Percentiles rank a stretch among this genome's conserved stretches.
Evolutionary conservation across 2,113 vertebrate genomes (phyloP).

Genomic region (Hippocampus comes): DNA sequence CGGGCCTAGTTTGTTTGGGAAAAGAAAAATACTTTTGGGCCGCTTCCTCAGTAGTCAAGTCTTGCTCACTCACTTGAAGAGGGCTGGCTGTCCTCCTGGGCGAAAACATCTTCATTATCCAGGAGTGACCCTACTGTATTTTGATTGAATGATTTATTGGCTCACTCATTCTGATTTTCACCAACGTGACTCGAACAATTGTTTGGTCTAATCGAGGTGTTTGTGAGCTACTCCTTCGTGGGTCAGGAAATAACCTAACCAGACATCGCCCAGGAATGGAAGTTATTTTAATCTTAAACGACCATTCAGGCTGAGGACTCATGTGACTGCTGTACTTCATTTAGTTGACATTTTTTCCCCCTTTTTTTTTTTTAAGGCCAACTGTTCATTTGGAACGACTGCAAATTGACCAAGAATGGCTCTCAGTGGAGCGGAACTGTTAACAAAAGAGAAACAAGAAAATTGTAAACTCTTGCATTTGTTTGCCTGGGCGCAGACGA

Average conservation of each 20-base stretch:
- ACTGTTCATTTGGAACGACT: not conserved
- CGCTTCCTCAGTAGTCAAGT: no score
- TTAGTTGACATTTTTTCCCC: not conserved
- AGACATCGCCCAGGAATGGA: not conserved
- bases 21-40: no score
- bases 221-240: not conserved
- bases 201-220: slow-evolving; percentile 1
- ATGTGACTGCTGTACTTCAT: not conserved
- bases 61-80: no score
- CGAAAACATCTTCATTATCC: not conserved
- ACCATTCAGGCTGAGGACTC: not conserved
- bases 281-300: slow-evolving; percentile 1
- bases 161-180: not conserved
- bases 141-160: slow-evolving; percentile 10
- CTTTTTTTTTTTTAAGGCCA: not conserved
- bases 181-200: not conserved
- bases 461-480: no score
- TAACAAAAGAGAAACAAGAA: not conserved
- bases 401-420: not conserved
- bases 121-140: not conserved
- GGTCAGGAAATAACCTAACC: not conserved
- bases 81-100: not conserved
- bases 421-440: not conserved
- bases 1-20: no score
- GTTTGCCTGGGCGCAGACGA: no score